phyloP scores from a whole-genome alignment of 2,888 invertebrate genomes.

The Synanthedon formicaeformis region DNA sequence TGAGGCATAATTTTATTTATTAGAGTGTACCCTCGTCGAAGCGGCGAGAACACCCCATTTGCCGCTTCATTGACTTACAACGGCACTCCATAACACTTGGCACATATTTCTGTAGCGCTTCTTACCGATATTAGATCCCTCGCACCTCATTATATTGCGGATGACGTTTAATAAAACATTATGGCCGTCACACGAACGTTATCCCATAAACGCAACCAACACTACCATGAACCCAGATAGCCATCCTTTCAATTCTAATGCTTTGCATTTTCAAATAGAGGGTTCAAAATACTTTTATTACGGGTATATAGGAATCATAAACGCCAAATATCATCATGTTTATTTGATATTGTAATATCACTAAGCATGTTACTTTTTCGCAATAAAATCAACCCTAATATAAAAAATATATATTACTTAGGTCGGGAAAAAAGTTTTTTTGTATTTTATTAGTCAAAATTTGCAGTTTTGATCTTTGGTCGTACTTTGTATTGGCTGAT shows the following conservation, averaged over 20 bases:
- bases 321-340: too few relatives aligned
- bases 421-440: too few relatives aligned
- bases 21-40: constrained; percentile 58
- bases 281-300: not conserved
- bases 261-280: not conserved
- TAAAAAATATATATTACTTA: too few relatives aligned
- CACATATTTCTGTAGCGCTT: constrained; percentile 67
- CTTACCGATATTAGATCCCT: constrained; percentile 54
- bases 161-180: constrained; percentile 70
- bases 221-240: too few relatives aligned
- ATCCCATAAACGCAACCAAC: constrained; percentile 38
- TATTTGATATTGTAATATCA: too few relatives aligned
- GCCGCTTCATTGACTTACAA: constrained; percentile 71
- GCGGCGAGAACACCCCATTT: constrained; percentile 65
- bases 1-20: constrained; percentile 70
- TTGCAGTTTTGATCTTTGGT: too few relatives aligned
- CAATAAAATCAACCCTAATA: too few relatives aligned
- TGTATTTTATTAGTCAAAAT: too few relatives aligned
- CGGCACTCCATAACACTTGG: constrained; percentile 68
- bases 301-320: too few relatives aligned
- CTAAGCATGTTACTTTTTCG: too few relatives aligned
- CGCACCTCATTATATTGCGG: constrained; percentile 69
- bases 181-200: constrained; percentile 45
- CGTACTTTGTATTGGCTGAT: too few relatives aligned
- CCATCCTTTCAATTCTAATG: too few relatives aligned